These are phyloP conservation scores for Priocnemis perturbator DNA, from an alignment of 2,888 invertebrate species.

Conservation along the genomic window DNA sequence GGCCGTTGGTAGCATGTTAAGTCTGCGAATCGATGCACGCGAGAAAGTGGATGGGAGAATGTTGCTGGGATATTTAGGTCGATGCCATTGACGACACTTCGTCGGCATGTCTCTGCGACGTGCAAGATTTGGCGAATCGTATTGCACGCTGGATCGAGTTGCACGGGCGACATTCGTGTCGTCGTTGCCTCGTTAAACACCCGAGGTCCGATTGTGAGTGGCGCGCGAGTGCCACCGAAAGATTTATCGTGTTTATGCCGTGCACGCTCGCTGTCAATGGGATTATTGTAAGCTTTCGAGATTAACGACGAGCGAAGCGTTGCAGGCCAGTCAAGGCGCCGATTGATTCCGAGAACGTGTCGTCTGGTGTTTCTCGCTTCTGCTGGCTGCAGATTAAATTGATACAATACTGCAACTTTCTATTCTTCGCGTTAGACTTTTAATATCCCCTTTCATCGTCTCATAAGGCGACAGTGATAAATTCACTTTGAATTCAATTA, in stretches of 20 bases:
- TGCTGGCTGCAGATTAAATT: no score
- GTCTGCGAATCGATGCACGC: no score
- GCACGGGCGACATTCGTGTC: background rate
- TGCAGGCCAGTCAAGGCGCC: background rate
- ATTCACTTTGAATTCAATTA: no score
- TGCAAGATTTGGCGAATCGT: background rate
- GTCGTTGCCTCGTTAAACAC: conserved; percentile 14
- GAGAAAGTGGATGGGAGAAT: no score
- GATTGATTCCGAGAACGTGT: conserved; percentile 8
- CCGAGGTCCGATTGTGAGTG: background rate
- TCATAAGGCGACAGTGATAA: no score
- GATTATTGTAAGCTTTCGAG: conserved; percentile 27
- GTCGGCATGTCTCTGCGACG: no score
- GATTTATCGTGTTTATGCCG: conserved; percentile 27
- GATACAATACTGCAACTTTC: no score
- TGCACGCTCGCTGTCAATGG: conserved; percentile 19
- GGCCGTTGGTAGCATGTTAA: no score
- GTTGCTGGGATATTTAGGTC: no score
- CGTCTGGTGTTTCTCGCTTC: background rate
- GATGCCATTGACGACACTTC: no score
- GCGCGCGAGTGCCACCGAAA: conserved; percentile 6
- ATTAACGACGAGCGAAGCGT: conserved; percentile 13
- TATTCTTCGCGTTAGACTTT: no score
- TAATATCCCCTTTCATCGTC: no score
- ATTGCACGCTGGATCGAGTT: background rate